These are phyloP conservation scores for Eupithecia subfuscata DNA, from an alignment of 2,888 invertebrate species.

Conservation along the genomic window DNA sequence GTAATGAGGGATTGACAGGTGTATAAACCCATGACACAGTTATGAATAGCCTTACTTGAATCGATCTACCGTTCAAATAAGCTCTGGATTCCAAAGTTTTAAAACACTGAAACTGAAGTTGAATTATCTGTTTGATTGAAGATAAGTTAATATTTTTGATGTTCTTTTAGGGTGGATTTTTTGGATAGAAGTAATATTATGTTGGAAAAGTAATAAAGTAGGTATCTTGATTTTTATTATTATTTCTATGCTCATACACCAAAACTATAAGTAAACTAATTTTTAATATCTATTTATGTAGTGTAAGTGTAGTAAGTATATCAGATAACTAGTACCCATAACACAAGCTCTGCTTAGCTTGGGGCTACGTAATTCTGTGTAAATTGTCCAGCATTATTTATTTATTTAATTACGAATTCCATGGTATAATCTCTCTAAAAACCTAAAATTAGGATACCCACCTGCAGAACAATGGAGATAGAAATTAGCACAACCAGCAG, in stretches of 20 bases:
- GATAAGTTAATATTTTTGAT: not conserved
- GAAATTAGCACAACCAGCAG: constrained; percentile 91
- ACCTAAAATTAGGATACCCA: constrained; percentile 60
- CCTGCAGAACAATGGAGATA: constrained; percentile 93
- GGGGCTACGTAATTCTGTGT: too few relatives aligned
- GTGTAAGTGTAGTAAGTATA: too few relatives aligned
- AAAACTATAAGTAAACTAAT: too few relatives aligned
- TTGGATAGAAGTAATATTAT: too few relatives aligned
- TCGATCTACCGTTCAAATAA: not conserved
- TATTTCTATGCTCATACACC: not conserved
- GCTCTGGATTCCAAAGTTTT: not conserved
- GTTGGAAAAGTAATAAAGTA: not conserved
- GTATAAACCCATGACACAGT: not conserved
- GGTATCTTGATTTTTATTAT: not conserved
- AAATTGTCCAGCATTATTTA: too few relatives aligned
- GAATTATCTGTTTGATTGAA: not conserved
- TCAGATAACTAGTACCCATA: too few relatives aligned
- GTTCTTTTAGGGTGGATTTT: not conserved
- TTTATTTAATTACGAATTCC: not conserved
- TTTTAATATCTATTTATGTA: too few relatives aligned
- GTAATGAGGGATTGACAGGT: not conserved
- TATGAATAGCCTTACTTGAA: not conserved
- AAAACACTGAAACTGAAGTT: not conserved
- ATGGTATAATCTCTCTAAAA: not conserved
- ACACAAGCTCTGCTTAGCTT: too few relatives aligned